These are phyloP conservation scores for Dinothrombium tinctorium DNA, from an alignment of 1,140 invertebrate genomes.

Conservation along the genomic window DNA sequence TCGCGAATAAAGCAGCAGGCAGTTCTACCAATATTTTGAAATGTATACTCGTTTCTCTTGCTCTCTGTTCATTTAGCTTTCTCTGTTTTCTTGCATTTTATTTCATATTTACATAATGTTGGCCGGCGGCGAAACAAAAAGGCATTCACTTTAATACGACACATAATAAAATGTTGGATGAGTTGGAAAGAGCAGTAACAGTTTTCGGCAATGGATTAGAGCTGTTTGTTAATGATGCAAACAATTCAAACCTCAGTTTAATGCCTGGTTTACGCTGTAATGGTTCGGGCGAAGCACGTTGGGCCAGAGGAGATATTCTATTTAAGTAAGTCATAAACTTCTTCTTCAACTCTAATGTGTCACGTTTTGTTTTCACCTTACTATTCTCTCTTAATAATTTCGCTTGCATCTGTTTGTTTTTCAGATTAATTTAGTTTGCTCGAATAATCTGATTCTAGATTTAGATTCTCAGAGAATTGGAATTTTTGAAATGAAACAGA, in stretches of 20 bases:
- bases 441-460: too few relatives aligned
- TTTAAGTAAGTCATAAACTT: constrained; percentile 28
- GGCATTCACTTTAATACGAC: constrained; percentile 76
- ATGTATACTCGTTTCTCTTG: constrained; percentile 10
- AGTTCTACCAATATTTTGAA: too few relatives aligned
- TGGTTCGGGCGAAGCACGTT: constrained; percentile 38
- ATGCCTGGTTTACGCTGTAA: constrained; percentile 58
- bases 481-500: too few relatives aligned
- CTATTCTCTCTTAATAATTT: too few relatives aligned
- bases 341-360: too few relatives aligned
- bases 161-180: constrained; percentile 45
- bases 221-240: constrained; percentile 47
- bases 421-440: too few relatives aligned
- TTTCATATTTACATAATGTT: not conserved
- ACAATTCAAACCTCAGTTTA: constrained; percentile 33
- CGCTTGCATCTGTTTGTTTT: too few relatives aligned
- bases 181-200: constrained; percentile 65
- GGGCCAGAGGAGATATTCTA: constrained; percentile 44
- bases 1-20: not conserved
- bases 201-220: constrained; percentile 75
- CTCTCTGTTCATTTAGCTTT: constrained; percentile 9
- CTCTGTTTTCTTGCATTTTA: constrained; percentile 1
- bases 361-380: too few relatives aligned
- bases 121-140: too few relatives aligned
- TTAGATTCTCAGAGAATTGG: too few relatives aligned